phyloP scores from a whole-genome alignment of 2,888 invertebrate genomes.

The Liodrosophila aerea region DNA sequence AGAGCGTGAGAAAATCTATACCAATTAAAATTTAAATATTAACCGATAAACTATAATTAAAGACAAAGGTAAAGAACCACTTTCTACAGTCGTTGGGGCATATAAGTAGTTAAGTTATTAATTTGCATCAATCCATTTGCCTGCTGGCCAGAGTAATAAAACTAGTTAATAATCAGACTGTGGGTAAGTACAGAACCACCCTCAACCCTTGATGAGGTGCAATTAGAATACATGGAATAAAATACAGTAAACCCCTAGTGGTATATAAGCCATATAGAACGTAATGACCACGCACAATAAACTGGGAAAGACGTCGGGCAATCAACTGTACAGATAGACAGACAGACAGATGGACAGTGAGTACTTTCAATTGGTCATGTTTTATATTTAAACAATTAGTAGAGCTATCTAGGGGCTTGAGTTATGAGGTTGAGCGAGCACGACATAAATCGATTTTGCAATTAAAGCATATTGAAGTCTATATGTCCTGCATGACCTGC shows the following conservation, averaged over 20 bases:
- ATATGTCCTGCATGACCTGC: constrained; percentile 37
- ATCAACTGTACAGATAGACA: constrained; percentile 35
- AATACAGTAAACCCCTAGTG: constrained; percentile 10
- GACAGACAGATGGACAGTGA: constrained; percentile 16
- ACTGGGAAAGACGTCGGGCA: constrained; percentile 36
- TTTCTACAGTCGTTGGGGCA: not conserved
- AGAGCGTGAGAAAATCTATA: too few species aligned
- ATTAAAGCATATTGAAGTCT: constrained; percentile 61
- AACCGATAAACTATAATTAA: constrained; percentile 10
- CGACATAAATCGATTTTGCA: constrained; percentile 71
- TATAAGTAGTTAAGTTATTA: constrained; percentile 38
- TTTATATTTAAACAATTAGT: constrained; percentile 55
- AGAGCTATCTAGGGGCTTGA: constrained; percentile 33
- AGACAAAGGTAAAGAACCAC: not conserved
- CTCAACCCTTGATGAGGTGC: constrained; percentile 45
- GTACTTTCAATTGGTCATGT: constrained; percentile 39
- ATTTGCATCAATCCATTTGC: constrained; percentile 45
- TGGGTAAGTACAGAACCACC: not conserved
- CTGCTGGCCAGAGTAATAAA: constrained; percentile 18
- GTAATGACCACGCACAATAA: constrained; percentile 74
- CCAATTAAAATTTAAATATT: too few species aligned
- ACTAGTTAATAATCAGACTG: constrained; percentile 27
- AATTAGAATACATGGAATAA: constrained; percentile 43
- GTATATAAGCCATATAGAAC: constrained; percentile 42
- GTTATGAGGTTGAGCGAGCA: constrained; percentile 34